Evolutionary conservation across 1,140 invertebrate species (phyloP), one percentile per base, ranked within the genome.

Genomic region (Steinernema khuongi): DNA sequence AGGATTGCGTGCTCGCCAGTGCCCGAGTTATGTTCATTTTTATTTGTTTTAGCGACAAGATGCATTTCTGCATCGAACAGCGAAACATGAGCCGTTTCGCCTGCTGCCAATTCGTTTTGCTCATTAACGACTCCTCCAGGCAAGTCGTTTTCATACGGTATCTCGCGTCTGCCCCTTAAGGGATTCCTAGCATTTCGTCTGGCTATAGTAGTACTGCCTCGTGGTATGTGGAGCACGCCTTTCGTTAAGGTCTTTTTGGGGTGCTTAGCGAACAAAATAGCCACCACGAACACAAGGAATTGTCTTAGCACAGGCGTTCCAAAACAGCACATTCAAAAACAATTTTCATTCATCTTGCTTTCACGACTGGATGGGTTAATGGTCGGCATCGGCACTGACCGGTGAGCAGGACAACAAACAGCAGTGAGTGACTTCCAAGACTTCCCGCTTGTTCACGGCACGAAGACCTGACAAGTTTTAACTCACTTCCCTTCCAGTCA

Each of bases 301-400:
- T 60, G 50, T 60, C 50, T 60, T 60, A 60, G 50, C 50, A 60
- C 50, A 60, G 26, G 19, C 50, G 50, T 60, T 22, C 50, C 14
- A 60, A 60, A 60, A 60, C 50, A 60, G 50, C 50, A 60, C 50
- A 60, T 60, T 60, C 50, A 60, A 60, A 60, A 60, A 60, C 50
- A 60, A 60, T 60, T 60, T 60, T 60, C 50, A 60, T 60, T 60
- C 50, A 60, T 60, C 50, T 60, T 60, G 50, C 50, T 60, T 60
- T 60, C 50, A 60, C 50, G 50, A 60, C 50, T 60, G 14, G 50
- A 7, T 60, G 50, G 50, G 50, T 60, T 60, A 60, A 60, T 60
- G 50, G 50, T 26, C 50, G 50, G 36, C 36, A n/a, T 11, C 7
- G 7, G 7, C 36, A n/a, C 7, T 41, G 36, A 41, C 36, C n/a